phyloP scores from a whole-genome alignment of 2,113 vertebrate genomes.

The Gallinago paraguaiae region DNA sequence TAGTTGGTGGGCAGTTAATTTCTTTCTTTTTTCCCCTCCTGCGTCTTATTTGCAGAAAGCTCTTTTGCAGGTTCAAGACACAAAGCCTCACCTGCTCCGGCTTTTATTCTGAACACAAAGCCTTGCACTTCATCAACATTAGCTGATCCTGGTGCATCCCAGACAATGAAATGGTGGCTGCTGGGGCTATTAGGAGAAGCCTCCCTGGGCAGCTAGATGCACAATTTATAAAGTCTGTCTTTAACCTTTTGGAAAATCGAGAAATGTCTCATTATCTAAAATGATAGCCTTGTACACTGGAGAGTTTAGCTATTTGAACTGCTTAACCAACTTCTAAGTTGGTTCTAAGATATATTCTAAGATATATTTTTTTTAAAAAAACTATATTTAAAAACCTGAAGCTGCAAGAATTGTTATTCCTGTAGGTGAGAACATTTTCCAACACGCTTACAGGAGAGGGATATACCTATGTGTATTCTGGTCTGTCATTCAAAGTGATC shows the following conservation, averaged over 20 bases:
- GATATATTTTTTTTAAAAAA: not conserved
- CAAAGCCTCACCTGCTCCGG: slow-evolving; percentile 5
- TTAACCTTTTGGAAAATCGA: slow-evolving; percentile 55
- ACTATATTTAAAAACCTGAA: not conserved
- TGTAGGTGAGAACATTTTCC: not conserved
- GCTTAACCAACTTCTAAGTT: not conserved
- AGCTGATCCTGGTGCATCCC: slow-evolving; percentile 51
- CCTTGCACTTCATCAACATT: slow-evolving; percentile 47
- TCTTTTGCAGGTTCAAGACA: not conserved
- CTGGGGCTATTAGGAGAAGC: slow-evolving; percentile 46
- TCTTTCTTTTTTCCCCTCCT: not conserved
- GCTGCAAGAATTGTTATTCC: not conserved
- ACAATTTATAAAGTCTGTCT: slow-evolving; percentile 59
- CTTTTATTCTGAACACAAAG: slow-evolving; percentile 51
- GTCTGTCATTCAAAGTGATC: slow-evolving; percentile 3
- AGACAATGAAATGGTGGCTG: slow-evolving; percentile 55
- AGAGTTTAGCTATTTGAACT: slow-evolving; percentile 44
- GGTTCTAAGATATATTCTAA: no score
- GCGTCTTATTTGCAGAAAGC: not conserved
- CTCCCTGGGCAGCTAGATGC: slow-evolving; percentile 30
- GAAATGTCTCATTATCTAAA: slow-evolving; percentile 67
- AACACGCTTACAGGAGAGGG: not conserved
- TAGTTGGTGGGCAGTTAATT: not conserved
- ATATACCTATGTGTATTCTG: not conserved
- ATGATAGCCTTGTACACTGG: slow-evolving; percentile 49